These are phyloP conservation scores for Psammodynastes pulverulentus DNA, from an alignment of 2,113 vertebrate genomes.

Conservation along the genomic window DNA sequence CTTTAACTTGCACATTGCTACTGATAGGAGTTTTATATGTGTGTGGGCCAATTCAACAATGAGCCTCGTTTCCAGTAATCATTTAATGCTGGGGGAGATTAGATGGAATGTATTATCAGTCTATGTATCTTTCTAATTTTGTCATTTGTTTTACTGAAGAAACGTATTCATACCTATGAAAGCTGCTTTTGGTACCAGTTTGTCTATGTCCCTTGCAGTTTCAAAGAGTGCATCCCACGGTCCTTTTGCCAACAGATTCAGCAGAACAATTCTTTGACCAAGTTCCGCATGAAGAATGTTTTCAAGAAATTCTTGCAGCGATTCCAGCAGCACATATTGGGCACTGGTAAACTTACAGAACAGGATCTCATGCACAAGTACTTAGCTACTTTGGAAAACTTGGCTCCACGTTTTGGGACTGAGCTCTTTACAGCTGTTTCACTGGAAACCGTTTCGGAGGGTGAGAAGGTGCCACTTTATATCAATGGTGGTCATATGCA, in stretches of 20 bases:
- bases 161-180: not conserved
- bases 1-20: not conserved
- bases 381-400: slow-evolving; percentile 82
- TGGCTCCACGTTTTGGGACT: slow-evolving; percentile 75
- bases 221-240: slow-evolving; percentile 81
- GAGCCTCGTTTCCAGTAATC: not conserved
- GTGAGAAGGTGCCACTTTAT: slow-evolving; percentile 55
- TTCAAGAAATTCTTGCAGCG: slow-evolving; percentile 78
- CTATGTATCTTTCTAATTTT: not conserved
- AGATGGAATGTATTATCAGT: not conserved
- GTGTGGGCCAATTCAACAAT: not conserved
- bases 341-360: slow-evolving; percentile 62
- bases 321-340: slow-evolving; percentile 81
- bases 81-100: not conserved
- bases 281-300: slow-evolving; percentile 75
- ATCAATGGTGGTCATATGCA: not conserved
- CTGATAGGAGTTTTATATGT: not conserved
- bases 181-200: not conserved
- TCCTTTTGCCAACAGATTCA: slow-evolving; percentile 81
- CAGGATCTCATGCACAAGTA: slow-evolving; percentile 89
- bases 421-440: slow-evolving; percentile 69
- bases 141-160: not conserved
- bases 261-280: slow-evolving; percentile 76
- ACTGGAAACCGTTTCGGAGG: slow-evolving; percentile 65
- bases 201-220: slow-evolving; percentile 64